Evolutionary conservation across 2,113 vertebrate species (phyloP).

Genomic region (Cyphomyrus plagiostoma): DNA sequence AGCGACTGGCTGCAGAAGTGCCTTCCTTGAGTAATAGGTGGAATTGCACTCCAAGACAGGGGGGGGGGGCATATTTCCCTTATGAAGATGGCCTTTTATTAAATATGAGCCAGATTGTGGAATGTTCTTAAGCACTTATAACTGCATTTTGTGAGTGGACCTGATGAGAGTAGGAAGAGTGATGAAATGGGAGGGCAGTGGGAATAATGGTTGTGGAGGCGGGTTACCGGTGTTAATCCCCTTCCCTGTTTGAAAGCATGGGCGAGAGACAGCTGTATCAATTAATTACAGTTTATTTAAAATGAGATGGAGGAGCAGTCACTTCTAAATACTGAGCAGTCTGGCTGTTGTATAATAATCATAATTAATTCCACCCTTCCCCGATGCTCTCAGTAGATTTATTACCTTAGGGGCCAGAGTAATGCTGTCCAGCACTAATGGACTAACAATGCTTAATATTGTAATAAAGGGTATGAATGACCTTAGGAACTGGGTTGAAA

Average conservation of each 20-base stretch:
- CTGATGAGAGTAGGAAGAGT: not conserved
- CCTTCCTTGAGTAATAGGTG: not conserved
- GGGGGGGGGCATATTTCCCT: not conserved
- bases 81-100: not conserved
- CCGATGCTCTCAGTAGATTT: constrained; percentile 16
- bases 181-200: not conserved
- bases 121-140: not conserved
- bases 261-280: constrained; percentile 33
- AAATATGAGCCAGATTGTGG: not conserved
- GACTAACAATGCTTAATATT: constrained; percentile 29
- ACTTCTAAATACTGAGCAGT: constrained; percentile 23
- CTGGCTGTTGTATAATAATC: constrained; percentile 30
- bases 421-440: constrained; percentile 27
- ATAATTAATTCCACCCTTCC: constrained; percentile 42
- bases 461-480: constrained; percentile 40
- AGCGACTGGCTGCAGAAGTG: not conserved
- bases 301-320: constrained; percentile 22
- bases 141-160: not conserved
- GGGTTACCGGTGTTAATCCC: constrained; percentile 22
- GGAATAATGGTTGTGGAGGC: not conserved
- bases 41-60: not conserved
- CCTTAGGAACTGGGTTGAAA: constrained; percentile 36
- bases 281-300: constrained; percentile 36
- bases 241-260: not conserved
- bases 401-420: constrained; percentile 24